Evolutionary conservation across 2,113 vertebrate species (phyloP).

Genomic region (Scopus umbretta): DNA sequence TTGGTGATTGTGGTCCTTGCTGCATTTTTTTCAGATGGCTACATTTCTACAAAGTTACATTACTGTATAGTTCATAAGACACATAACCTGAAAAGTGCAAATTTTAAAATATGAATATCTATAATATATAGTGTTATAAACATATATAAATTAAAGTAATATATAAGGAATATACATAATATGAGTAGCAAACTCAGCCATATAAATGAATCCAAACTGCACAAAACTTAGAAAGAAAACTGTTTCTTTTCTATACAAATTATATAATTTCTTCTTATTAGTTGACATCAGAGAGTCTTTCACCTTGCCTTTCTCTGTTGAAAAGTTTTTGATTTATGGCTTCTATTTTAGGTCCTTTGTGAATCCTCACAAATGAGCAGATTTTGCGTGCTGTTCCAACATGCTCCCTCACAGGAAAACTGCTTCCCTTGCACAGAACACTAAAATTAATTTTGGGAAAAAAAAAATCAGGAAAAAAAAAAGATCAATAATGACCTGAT

Average conservation of each 20-base stretch:
- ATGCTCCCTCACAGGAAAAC: not conserved
- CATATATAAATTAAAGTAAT: not conserved
- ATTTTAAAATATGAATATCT: not conserved
- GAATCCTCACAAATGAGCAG: not conserved
- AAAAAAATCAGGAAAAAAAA: not conserved
- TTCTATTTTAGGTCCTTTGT: not conserved
- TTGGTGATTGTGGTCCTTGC: not conserved
- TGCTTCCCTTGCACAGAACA: not conserved
- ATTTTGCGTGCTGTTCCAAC: not conserved
- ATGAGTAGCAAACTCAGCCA: not conserved
- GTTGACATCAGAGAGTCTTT: not conserved
- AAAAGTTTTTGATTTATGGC: not conserved
- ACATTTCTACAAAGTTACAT: not conserved
- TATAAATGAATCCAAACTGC: not conserved
- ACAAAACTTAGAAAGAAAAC: not conserved
- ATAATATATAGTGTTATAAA: not conserved
- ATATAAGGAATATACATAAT: not conserved
- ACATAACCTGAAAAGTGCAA: not conserved
- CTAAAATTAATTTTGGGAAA: not conserved
- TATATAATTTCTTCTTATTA: not conserved
- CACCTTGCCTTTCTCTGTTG: not conserved
- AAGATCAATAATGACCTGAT: not conserved
- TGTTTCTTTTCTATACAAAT: not conserved
- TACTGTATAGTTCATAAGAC: not conserved
- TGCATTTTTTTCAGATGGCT: not conserved